Conservation (phyloP, 1,140 invertebrate genomes). For the Andricus grossulariae region DNA sequence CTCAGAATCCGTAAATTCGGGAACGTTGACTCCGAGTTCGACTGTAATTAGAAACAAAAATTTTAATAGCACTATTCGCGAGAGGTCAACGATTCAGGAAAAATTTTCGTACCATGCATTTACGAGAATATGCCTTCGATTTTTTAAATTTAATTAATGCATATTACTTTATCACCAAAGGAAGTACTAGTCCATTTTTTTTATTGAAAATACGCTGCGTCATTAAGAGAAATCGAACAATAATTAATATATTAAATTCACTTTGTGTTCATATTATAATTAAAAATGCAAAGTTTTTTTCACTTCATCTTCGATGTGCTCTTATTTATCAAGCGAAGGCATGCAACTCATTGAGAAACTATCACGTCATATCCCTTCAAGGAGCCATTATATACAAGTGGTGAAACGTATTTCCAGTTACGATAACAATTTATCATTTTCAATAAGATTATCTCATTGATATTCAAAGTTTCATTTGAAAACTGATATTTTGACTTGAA, state of each 20-base stretch:
- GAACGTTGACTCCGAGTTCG: no score
- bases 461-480: no score
- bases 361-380: no score
- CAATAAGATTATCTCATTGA: no score
- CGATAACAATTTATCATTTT: no score
- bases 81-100: neutral
- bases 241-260: neutral
- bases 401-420: no score
- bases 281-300: conserved; percentile 14
- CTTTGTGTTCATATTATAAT: conserved; percentile 11
- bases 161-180: neutral
- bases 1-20: no score
- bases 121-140: neutral
- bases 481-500: no score
- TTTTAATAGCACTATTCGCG: neutral
- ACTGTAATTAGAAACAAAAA: neutral
- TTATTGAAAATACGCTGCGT: neutral
- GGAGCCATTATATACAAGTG: no score
- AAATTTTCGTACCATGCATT: neutral
- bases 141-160: neutral
- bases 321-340: neutral
- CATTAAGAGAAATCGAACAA: neutral
- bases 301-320: conserved; percentile 6
- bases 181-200: neutral
- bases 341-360: neutral